Conservation (phyloP, 2,797 vertebrate species). For the Tarsius wallacei region DNA sequence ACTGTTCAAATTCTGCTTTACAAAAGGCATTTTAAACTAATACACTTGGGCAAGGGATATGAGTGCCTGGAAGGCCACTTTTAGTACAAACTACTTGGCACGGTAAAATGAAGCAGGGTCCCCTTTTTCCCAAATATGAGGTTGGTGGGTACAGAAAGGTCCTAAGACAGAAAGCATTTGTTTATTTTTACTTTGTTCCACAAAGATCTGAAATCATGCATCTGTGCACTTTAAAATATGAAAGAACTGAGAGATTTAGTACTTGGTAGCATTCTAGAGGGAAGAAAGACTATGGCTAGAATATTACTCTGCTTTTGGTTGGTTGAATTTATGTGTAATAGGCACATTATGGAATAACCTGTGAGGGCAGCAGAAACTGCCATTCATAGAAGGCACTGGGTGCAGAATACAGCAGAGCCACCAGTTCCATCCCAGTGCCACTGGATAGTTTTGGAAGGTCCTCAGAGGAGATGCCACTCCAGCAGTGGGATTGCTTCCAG, state of each 20-base stretch:
- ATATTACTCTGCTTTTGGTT: neutral
- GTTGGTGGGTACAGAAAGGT: too few species aligned
- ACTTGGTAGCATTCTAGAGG: neutral
- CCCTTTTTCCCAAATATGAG: neutral
- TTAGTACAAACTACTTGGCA: neutral
- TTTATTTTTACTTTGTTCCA: neutral
- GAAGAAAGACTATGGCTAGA: neutral
- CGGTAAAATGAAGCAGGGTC: neutral
- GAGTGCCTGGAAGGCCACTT: neutral
- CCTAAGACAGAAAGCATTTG: neutral
- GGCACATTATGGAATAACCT: fast-evolving
- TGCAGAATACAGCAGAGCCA: neutral
- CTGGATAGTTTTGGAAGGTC: neutral
- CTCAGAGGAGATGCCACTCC: neutral
- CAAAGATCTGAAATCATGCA: neutral
- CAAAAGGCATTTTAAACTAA: neutral
- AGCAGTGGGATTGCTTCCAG: neutral
- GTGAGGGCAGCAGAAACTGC: neutral
- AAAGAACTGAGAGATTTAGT: neutral
- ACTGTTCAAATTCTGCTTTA: neutral
- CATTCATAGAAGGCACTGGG: neutral
- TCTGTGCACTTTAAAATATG: neutral
- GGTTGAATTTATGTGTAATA: too few species aligned
- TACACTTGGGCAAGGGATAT: neutral
- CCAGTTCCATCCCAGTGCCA: neutral